A percentile compares a stretch with the other conserved stretches of the same genome.
phyloP scores from a whole-genome alignment of 2,113 vertebrate species.

The Ophiodon elongatus region DNA sequence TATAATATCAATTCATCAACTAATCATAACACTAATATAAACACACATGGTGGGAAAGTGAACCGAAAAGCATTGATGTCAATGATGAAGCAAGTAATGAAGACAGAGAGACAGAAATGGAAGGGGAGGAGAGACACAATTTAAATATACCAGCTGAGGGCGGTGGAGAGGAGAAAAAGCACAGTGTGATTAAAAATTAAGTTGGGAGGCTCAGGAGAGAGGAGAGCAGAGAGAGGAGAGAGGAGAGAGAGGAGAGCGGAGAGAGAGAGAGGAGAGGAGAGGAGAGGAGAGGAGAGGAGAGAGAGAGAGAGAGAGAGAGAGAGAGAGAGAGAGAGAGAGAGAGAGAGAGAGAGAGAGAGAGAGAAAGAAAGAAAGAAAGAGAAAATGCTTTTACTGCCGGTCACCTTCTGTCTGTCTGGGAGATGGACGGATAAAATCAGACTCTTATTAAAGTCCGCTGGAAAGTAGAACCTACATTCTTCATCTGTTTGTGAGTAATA shows the following conservation, averaged over 20 bases:
- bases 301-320: not conserved
- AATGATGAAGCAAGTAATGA: not conserved
- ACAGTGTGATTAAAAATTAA: conserved; percentile 68
- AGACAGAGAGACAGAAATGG: conserved; percentile 9
- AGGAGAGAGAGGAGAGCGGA: not conserved
- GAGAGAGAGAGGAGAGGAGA: not conserved
- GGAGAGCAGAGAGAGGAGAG: not conserved
- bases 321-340: not conserved
- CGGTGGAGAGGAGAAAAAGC: conserved; percentile 53
- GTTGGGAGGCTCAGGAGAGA: conserved; percentile 29
- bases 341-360: not conserved
- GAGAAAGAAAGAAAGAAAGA: conserved; percentile 1
- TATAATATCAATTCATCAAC: not conserved
- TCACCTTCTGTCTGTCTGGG: conserved; percentile 68
- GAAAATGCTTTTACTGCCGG: conserved; percentile 65
- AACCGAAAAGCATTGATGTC: not conserved
- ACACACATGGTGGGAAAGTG: not conserved
- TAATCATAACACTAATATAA: not conserved
- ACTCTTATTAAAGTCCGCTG: conserved; percentile 48
- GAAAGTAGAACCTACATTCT: conserved; percentile 43
- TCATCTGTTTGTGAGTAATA: conserved; percentile 30
- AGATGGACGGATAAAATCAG: conserved; percentile 70
- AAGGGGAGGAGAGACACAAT: conserved; percentile 22
- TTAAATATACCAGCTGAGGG: conserved; percentile 66
- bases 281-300: conserved; percentile 20